Conservation (phyloP, 2,888 invertebrate genomes). For the Idaea dimidiata region DNA sequence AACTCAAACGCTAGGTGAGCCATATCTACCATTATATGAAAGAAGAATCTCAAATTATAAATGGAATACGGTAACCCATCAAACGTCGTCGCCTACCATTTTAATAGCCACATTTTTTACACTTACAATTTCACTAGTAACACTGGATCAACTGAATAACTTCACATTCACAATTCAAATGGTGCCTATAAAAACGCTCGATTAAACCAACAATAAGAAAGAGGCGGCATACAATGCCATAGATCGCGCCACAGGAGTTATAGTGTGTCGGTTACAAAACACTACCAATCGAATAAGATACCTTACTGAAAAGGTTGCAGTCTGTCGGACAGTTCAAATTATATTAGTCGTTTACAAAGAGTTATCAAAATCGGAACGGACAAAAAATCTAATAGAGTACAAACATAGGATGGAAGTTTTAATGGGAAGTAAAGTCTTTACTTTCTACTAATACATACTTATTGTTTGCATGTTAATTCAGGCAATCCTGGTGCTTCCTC, state of each 20-base stretch:
- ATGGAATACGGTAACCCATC: neutral
- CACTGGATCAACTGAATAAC: slow-evolving; percentile 21
- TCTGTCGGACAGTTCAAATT: slow-evolving; percentile 26
- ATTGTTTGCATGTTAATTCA: neutral
- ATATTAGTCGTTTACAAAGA: slow-evolving; percentile 42
- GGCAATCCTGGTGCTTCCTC: no score
- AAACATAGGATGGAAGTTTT: slow-evolving; percentile 48
- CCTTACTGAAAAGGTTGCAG: slow-evolving; percentile 10
- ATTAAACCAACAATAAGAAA: slow-evolving; percentile 76
- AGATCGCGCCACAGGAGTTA: slow-evolving; percentile 70
- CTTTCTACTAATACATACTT: neutral
- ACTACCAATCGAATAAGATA: slow-evolving; percentile 34
- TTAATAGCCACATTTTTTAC: slow-evolving; percentile 6
- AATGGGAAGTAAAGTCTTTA: neutral
- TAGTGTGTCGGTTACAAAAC: slow-evolving; percentile 40
- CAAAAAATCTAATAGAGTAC: slow-evolving; percentile 66
- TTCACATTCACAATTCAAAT: slow-evolving; percentile 54
- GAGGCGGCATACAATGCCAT: slow-evolving; percentile 63
- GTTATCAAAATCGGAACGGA: slow-evolving; percentile 36
- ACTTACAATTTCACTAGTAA: slow-evolving; percentile 4
- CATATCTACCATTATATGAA: no score
- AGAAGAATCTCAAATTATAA: neutral
- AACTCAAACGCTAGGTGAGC: no score
- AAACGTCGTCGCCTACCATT: slow-evolving; percentile 11
- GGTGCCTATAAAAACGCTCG: slow-evolving; percentile 64